Percentiles rank a stretch among this genome's conserved stretches.
These are phyloP conservation scores for Luffia ferchaultella DNA, from an alignment of 2,888 invertebrate genomes.

Conservation along the genomic window DNA sequence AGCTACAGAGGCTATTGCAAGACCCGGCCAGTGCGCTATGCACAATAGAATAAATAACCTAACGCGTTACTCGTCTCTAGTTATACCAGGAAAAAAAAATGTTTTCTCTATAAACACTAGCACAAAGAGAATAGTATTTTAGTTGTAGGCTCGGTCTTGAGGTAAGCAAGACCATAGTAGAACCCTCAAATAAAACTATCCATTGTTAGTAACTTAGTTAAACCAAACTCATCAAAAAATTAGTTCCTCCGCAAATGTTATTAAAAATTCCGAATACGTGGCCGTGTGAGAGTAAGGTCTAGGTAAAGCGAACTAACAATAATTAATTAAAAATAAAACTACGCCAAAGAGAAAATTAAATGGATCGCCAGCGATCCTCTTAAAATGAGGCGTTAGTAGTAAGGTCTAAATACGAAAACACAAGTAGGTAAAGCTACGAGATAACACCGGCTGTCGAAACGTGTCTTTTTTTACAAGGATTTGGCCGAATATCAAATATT, in stretches of 20 bases:
- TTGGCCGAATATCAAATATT: constrained; percentile 55
- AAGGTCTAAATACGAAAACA: constrained; percentile 39
- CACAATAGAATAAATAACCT: neutral
- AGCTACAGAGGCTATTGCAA: constrained; percentile 41
- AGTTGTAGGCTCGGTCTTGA: too few relatives aligned
- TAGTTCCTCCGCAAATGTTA: constrained; percentile 34
- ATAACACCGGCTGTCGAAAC: constrained; percentile 27
- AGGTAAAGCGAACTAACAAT: constrained; percentile 37
- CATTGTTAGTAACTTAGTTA: constrained; percentile 48
- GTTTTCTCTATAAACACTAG: too few relatives aligned
- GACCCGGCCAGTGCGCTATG: constrained; percentile 43
- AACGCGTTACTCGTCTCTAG: neutral
- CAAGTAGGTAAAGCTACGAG: constrained; percentile 45
- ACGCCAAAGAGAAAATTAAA: constrained; percentile 55
- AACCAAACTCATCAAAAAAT: constrained; percentile 54
- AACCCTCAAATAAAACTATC: constrained; percentile 41
- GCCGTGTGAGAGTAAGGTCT: too few relatives aligned
- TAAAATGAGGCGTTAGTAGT: constrained; percentile 55
- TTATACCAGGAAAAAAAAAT: too few relatives aligned
- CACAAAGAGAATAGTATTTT: too few relatives aligned
- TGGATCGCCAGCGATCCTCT: constrained; percentile 60
- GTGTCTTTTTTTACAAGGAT: constrained; percentile 24
- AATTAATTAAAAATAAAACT: constrained; percentile 44
- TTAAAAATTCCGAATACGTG: too few relatives aligned
- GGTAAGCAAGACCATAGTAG: too few relatives aligned